Evolutionary conservation across 2,888 invertebrate genomes (phyloP), one percentile per base, ranked within the genome.

Genomic region (Piscicola geometra): DNA sequence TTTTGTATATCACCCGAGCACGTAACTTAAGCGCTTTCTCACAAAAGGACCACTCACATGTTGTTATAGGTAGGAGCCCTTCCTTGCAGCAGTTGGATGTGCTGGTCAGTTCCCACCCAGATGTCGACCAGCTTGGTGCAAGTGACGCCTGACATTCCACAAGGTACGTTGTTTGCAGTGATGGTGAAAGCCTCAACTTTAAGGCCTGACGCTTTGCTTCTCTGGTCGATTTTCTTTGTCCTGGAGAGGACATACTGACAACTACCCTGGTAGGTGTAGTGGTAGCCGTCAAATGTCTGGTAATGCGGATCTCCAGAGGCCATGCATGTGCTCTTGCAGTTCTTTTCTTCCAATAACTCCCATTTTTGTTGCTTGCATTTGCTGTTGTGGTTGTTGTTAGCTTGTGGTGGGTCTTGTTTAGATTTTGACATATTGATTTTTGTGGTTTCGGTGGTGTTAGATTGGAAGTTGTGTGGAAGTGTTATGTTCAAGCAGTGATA

Each of bases 221-320:
- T 18, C 3, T 5, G 25, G 15, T 56, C n/a, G 21, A 47, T 9
- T 9, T 52, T 33, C 69, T 76, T 77, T 5, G 77, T 72, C 28
- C 77, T 71, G 9, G 78, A 68, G 71, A 80, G 69, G 18, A 77
- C 66, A 75, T 80, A 80, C 75, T 75, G 77, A 83, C 94, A 94
- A 76, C 90, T 90, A 0, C 94, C 94, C 86, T 93, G 92, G 85
- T 93, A 94, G 83, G 93, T 92, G 83, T 89, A 94, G 77, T 89
- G 88, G 0, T 88, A 89, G 0, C 90, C 91, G 86, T 94, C 94
- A 84, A 93, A 94, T 0, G 93, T 93, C 81, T 89, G 89, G 82
- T 91, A 90, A 86, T 94, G 94, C 9, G 77, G 77, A 84, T 94
- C 93, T 1, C 94, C 94, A 91, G 93, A 93, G 0, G 91, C 90